Evolutionary conservation across 2,888 invertebrate species (phyloP), one percentile per base, ranked within the genome.

Genomic region (Eurytoma adleriae): DNA sequence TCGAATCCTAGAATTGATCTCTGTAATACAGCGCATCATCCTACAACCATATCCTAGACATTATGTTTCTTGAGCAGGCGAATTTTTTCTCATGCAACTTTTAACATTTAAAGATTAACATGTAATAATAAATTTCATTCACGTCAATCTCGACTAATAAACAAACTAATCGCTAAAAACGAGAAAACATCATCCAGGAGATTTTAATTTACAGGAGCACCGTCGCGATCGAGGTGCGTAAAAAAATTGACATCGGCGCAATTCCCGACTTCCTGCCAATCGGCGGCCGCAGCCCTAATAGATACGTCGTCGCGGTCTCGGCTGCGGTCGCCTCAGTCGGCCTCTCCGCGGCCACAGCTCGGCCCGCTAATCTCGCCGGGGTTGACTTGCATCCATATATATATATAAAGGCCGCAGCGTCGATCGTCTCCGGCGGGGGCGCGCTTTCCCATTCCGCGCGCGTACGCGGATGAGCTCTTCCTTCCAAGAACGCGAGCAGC

Each of bases 1-100:
- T 40, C 40, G 78, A 87, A 84, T 81, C 79, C 78, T 81, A 85
- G 84, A 86, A 85, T 84, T 13, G 61, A 54, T 14, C 27, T 50
- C n/a, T 4, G 24, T 66, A 59, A 54, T 40, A 78, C 5, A 30
- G 54, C 30, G 18, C 50, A 20, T 20, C 20, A 59, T 13, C 0
- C 24, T 59, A 2, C 24, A 20, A 24, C 27, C 3, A 20, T 61
- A 20, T 13, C 3, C 13, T 20, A 12, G 20, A 61, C 0, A 61
- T 40, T 40, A 40, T 3, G 40, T 1, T 40, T 40, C 40, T 40
- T 40, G 40, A 40, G 7, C 40, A 40, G 40, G 7, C 40, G 7
- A 40, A 40, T 40, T 40, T 40, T 40, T 40, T 40, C 7, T 3
- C 7, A 3, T 40, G 4, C 7, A 1, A 24, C 24, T 24, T 24